Base-by-base conservation (phyloP, 2,113 vertebrate species). In the Phoenicopterus ruber region DNA sequence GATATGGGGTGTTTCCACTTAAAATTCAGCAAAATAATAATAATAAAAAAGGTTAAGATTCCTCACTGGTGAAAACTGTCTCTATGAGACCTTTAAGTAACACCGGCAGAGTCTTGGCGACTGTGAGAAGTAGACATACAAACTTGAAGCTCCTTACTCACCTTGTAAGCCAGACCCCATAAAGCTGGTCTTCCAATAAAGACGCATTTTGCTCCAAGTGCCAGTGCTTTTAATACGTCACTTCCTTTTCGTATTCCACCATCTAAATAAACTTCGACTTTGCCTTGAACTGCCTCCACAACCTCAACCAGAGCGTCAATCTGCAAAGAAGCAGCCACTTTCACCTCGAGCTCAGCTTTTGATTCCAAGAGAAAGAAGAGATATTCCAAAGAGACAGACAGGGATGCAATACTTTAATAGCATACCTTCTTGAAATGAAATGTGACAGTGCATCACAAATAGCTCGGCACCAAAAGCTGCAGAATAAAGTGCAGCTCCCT, bases 141-240 rank as follows among this genome's bases (percentile, higher is more conserved):
- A 55, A 25, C 14, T 16, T n/a, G 58, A 28, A 62, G 36, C 40
- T 83, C 32, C 66, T 85, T 81, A 86, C 80, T 96, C 96, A 99
- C 99, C 99, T 99, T 99, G 96, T 98, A 99, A 66, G 99, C 98
- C 9, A 99, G 98, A 63, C 99, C 99, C 99, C 99, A 99, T 7
- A 99, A 97, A 24, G 98, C 98, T 17, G 99, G 99, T 50, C 99
- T 98, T 58, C 99, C 99, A 70, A 99, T 98, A 92, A 99, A 99
- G 84, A 99, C 98, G 1, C 99, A 99, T 97, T 98, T 99, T 58
- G 99, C 99, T 61, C 99, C 99, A 36, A 99, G 96, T 58, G 99
- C 99, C 94, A 99, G 73, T 0, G 99, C 98, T 95, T 99, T 99
- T 49, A 99, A 84, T 9, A 99, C 98, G 0, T 99, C 99, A 4